Evolutionary conservation across 2,113 vertebrate genomes (phyloP).

Genomic region (Gymnorhina tibicen): DNA sequence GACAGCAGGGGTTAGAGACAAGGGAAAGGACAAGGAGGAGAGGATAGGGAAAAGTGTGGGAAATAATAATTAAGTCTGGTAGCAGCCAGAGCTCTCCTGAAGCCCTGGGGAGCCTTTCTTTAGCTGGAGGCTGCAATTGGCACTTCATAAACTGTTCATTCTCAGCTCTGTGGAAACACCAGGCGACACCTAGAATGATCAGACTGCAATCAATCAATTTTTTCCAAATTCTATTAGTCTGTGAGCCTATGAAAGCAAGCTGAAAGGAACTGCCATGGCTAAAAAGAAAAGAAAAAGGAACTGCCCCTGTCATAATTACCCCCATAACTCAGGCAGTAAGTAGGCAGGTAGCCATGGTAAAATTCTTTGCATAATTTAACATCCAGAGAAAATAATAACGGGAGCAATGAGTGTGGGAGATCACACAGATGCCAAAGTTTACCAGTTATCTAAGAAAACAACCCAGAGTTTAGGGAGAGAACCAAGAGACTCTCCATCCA

Average conservation of each 20-base stretch:
- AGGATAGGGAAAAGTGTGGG: conserved; percentile 22
- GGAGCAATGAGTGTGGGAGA: neutral
- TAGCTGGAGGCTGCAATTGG: conserved; percentile 62
- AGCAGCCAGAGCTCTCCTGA: conserved; percentile 22
- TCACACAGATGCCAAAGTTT: neutral
- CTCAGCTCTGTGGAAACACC: conserved; percentile 57
- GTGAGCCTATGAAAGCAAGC: conserved; percentile 29
- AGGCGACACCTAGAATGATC: conserved; percentile 61
- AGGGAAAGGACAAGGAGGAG: conserved; percentile 13
- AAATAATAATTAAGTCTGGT: conserved; percentile 54
- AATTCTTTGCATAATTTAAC: conserved; percentile 14
- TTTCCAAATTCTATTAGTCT: conserved; percentile 40
- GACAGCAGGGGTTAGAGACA: neutral
- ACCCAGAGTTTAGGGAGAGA: neutral
- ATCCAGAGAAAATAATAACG: neutral
- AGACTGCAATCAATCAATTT: conserved; percentile 73
- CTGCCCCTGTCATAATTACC: neutral
- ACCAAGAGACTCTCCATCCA: neutral
- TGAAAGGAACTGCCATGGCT: neutral
- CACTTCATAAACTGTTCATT: conserved; percentile 73
- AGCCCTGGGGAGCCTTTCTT: conserved; percentile 65
- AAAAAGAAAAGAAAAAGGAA: conserved; percentile 3
- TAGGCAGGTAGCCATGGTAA: conserved; percentile 3
- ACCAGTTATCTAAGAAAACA: neutral
- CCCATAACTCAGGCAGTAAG: neutral